Conservation (phyloP, 2,113 vertebrate species). For the Gymnarchus niloticus region DNA sequence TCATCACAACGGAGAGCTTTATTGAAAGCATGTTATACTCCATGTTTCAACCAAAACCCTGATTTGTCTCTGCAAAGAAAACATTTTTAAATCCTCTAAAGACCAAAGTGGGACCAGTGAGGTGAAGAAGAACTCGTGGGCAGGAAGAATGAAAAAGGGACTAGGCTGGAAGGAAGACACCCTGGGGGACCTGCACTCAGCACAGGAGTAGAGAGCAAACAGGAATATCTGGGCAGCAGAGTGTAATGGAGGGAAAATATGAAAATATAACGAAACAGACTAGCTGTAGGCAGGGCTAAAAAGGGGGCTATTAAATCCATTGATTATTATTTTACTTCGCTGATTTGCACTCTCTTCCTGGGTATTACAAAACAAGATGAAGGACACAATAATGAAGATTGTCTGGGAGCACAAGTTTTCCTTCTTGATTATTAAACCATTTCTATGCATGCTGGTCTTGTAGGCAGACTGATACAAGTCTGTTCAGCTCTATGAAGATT, state of each 20-base stretch:
- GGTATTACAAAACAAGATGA: background rate
- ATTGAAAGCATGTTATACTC: background rate
- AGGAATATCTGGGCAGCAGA: background rate
- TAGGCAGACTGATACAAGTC: background rate
- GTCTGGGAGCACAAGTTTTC: background rate
- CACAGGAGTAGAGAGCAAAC: background rate
- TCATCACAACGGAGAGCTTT: background rate
- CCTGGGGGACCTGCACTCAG: background rate
- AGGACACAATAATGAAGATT: background rate
- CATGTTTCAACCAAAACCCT: background rate
- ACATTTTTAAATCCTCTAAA: background rate
- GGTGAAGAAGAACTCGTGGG: background rate
- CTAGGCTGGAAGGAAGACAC: background rate
- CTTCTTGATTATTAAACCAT: background rate
- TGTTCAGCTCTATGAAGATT: background rate
- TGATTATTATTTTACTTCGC: background rate
- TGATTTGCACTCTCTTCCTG: background rate
- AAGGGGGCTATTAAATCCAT: background rate
- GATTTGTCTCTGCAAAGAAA: background rate
- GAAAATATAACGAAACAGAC: background rate
- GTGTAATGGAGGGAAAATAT: background rate
- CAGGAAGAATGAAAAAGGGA: background rate
- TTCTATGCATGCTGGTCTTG: background rate
- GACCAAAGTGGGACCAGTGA: background rate
- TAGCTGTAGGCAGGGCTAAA: background rate